Conservation (phyloP, 1,140 invertebrate species). For the Diabrotica virgifera region DNA sequence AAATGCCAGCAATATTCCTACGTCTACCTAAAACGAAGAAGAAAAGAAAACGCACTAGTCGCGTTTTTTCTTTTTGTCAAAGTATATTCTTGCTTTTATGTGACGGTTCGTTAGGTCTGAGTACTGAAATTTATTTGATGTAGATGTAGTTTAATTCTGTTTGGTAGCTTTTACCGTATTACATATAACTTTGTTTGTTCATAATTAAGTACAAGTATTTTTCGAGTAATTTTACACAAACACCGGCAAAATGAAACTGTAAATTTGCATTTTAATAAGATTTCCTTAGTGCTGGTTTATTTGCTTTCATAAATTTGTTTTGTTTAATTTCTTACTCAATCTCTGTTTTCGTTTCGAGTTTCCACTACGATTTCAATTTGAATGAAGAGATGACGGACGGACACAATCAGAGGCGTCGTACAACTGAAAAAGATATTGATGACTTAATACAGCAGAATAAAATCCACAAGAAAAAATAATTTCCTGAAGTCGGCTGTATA, state of each 20-base stretch:
- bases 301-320: conserved; percentile 17
- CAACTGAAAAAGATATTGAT: too few relatives aligned
- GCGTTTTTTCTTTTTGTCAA: neutral
- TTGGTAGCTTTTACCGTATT: conserved; percentile 18
- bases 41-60: too few relatives aligned
- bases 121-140: conserved; percentile 21
- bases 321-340: conserved; percentile 14
- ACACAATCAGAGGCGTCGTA: neutral
- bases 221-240: conserved; percentile 25
- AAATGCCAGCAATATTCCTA: too few relatives aligned
- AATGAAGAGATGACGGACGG: conserved; percentile 8
- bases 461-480: too few relatives aligned
- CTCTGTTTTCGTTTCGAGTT: neutral
- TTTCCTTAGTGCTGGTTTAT: conserved; percentile 12
- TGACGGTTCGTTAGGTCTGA: conserved; percentile 20
- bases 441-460: too few relatives aligned
- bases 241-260: conserved; percentile 21
- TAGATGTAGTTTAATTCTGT: conserved; percentile 20
- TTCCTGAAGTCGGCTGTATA: too few relatives aligned
- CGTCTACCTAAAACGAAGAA: too few relatives aligned
- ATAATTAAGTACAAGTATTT: conserved; percentile 32
- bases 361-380: conserved; percentile 10
- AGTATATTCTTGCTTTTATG: conserved; percentile 11
- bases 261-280: conserved; percentile 22
- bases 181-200: conserved; percentile 27